phyloP scores from a whole-genome alignment of 2,113 vertebrate genomes.

The Erythrolamprus reginae region DNA sequence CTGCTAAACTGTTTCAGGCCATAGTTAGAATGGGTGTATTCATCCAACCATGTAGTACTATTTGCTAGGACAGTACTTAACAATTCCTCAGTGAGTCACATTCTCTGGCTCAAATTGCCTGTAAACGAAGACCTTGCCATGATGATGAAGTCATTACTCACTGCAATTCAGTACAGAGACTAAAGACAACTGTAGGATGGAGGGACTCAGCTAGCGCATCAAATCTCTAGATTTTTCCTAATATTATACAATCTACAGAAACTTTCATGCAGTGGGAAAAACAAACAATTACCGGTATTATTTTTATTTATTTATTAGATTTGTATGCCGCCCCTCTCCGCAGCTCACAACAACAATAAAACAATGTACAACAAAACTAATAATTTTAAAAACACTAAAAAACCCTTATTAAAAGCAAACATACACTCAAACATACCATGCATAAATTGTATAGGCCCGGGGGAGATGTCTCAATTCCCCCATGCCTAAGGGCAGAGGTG shows the following conservation, averaged over 20 bases:
- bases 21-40: not conserved
- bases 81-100: conserved; percentile 1
- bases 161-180: not conserved
- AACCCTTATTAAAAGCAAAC: too few species aligned
- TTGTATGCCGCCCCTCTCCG: too few species aligned
- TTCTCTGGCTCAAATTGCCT: not conserved
- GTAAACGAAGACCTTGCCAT: not conserved
- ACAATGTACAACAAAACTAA: too few species aligned
- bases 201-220: not conserved
- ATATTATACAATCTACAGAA: not conserved
- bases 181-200: not conserved
- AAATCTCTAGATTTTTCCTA: not conserved
- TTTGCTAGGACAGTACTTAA: not conserved
- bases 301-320: too few species aligned
- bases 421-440: too few species aligned
- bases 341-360: too few species aligned
- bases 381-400: too few species aligned
- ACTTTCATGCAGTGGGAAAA: not conserved
- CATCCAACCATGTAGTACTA: not conserved
- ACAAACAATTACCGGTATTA: not conserved
- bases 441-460: too few species aligned
- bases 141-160: conserved; percentile 12
- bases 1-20: not conserved
- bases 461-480: too few species aligned
- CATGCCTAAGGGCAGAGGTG: too few species aligned